Conservation (phyloP, 2,888 invertebrate genomes). For the Cataglyphis livida region DNA sequence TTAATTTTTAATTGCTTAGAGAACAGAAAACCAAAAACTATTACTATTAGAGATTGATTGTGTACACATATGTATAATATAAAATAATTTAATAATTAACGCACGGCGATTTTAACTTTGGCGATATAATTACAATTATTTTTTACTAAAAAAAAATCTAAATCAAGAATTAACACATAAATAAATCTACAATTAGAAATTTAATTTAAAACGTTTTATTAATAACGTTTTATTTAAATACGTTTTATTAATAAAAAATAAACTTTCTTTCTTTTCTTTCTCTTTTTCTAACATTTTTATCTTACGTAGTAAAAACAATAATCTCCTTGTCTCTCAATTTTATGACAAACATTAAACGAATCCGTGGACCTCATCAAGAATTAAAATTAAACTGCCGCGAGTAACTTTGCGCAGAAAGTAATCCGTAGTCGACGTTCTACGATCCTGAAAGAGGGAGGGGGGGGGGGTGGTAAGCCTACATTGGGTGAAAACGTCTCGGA, state of each 20-base stretch:
- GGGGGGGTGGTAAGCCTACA: constrained; percentile 17
- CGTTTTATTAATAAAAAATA: neutral
- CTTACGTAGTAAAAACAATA: neutral
- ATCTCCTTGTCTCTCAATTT: neutral
- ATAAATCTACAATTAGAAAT: neutral
- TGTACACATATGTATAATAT: neutral
- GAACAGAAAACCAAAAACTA: neutral
- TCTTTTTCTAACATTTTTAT: neutral
- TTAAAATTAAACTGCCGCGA: constrained; percentile 35
- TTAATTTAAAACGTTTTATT: neutral
- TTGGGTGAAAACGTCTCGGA: constrained; percentile 36
- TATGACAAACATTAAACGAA: constrained; percentile 29
- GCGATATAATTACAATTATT: neutral
- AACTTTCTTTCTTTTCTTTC: neutral
- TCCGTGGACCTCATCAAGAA: neutral
- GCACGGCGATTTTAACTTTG: neutral
- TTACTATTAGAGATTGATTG: neutral
- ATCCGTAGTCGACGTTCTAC: constrained; percentile 25
- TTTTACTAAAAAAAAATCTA: neutral
- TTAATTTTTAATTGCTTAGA: too few relatives aligned
- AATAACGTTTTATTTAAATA: neutral
- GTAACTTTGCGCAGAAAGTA: constrained; percentile 21
- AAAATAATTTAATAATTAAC: neutral
- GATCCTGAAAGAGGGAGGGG: neutral
- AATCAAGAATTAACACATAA: neutral